phyloP scores from a whole-genome alignment of 2,113 vertebrate species.

The Rhegmatorhina hoffmannsi region DNA sequence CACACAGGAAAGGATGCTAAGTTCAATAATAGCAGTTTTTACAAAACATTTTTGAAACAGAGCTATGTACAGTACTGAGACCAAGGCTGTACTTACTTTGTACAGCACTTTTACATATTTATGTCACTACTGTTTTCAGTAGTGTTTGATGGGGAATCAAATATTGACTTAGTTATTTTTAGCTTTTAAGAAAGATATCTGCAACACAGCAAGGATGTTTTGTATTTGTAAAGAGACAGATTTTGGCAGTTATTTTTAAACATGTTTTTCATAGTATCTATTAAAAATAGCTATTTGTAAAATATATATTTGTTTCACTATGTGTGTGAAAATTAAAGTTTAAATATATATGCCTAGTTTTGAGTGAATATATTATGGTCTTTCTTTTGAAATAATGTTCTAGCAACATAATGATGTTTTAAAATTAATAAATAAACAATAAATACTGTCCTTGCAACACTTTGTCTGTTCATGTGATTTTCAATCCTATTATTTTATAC shows the following conservation, averaged over 20 bases:
- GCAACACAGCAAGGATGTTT: slow-evolving; percentile 52
- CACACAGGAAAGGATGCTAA: slow-evolving; percentile 30
- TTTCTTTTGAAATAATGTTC: slow-evolving; percentile 67
- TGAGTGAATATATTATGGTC: slow-evolving; percentile 70
- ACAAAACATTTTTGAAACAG: slow-evolving; percentile 70
- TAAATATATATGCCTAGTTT: slow-evolving; percentile 74
- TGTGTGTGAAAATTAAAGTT: slow-evolving; percentile 72
- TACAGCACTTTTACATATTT: slow-evolving; percentile 69
- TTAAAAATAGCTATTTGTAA: slow-evolving; percentile 73
- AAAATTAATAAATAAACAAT: slow-evolving; percentile 72
- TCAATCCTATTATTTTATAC: not conserved
- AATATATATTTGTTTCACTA: slow-evolving; percentile 66
- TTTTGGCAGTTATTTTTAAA: slow-evolving; percentile 77
- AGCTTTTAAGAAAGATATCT: slow-evolving; percentile 57
- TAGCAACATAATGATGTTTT: slow-evolving; percentile 67
- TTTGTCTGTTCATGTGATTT: slow-evolving; percentile 29
- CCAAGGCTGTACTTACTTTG: slow-evolving; percentile 54
- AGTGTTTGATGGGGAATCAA: slow-evolving; percentile 46
- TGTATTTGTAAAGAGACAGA: slow-evolving; percentile 75
- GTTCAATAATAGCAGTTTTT: slow-evolving; percentile 61
- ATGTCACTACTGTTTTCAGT: slow-evolving; percentile 66
- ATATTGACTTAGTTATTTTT: slow-evolving; percentile 51
- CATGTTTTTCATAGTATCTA: slow-evolving; percentile 62
- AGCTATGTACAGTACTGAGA: slow-evolving; percentile 39
- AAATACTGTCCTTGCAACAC: slow-evolving; percentile 39